Conservation (phyloP, 2,113 vertebrate genomes). For the Chelonoidis abingdonii region DNA sequence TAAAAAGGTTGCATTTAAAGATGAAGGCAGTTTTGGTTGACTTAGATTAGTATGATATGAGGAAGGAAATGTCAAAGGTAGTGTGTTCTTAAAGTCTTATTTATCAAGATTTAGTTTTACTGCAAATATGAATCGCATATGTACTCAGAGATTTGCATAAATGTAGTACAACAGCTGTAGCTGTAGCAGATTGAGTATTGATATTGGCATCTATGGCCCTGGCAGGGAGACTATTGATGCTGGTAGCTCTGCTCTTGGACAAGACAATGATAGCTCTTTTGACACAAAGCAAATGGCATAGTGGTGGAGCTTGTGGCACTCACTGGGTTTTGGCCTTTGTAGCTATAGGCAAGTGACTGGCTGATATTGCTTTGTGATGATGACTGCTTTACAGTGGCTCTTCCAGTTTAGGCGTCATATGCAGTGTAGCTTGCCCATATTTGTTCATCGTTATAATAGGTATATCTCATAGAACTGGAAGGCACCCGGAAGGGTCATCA, state of each 20-base stretch:
- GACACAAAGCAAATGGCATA: background rate
- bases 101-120: background rate
- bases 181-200: background rate
- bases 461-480: no score
- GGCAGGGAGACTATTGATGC: background rate
- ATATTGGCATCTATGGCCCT: background rate
- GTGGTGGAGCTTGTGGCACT: background rate
- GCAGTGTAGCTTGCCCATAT: background rate
- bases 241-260: background rate
- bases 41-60: background rate
- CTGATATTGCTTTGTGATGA: background rate
- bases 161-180: background rate
- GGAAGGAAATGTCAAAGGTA: background rate
- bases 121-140: background rate
- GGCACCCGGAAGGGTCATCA: no score
- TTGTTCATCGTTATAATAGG: background rate
- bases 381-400: background rate
- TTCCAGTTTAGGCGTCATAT: background rate
- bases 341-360: background rate
- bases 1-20: background rate
- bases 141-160: background rate
- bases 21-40: background rate
- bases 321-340: background rate
- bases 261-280: background rate
- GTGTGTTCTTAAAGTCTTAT: background rate